phyloP scores from a whole-genome alignment of 1,140 invertebrate species.

The Stratiolaelaps scimitus region DNA sequence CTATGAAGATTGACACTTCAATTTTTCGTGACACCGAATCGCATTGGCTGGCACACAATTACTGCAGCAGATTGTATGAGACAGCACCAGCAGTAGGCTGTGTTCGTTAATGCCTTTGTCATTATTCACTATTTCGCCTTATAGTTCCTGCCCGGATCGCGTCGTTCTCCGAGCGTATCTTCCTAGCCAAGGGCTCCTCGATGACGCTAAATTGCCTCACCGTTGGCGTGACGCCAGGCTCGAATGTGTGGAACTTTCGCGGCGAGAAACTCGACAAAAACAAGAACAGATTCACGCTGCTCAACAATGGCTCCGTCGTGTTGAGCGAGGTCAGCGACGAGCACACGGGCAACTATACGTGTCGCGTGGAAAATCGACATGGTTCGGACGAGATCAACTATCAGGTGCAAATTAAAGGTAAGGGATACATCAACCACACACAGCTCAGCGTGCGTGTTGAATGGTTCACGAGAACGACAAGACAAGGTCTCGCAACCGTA shows the following conservation, averaged over 20 bases:
- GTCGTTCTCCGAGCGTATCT: conserved; percentile 35
- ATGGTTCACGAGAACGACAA: too few species aligned
- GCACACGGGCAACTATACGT: conserved; percentile 36
- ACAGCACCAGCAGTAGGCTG: too few species aligned
- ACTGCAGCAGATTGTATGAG: too few species aligned
- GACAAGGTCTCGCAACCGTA: too few species aligned
- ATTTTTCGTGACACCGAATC: too few species aligned
- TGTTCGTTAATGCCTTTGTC: too few species aligned
- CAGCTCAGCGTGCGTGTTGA: too few species aligned
- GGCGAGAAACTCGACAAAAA: conserved; percentile 32
- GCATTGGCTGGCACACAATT: too few species aligned
- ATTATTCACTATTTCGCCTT: conserved; percentile 23
- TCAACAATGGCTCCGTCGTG: conserved; percentile 34
- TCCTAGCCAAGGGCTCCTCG: conserved; percentile 31
- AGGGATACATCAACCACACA: background rate
- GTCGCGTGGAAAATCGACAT: conserved; percentile 36
- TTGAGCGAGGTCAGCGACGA: conserved; percentile 34
- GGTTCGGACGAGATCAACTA: conserved; percentile 37
- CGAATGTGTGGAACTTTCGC: conserved; percentile 35
- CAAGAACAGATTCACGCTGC: conserved; percentile 30
- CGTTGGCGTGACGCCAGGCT: conserved; percentile 36
- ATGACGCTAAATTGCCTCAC: conserved; percentile 35
- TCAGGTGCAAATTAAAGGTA: conserved; percentile 34
- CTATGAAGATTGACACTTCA: too few species aligned
- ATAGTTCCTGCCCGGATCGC: conserved; percentile 37